Percentiles rank a stretch among this genome's conserved stretches.
phyloP scores from a whole-genome alignment of 2,797 vertebrate species.

The Myripristis murdjan region DNA sequence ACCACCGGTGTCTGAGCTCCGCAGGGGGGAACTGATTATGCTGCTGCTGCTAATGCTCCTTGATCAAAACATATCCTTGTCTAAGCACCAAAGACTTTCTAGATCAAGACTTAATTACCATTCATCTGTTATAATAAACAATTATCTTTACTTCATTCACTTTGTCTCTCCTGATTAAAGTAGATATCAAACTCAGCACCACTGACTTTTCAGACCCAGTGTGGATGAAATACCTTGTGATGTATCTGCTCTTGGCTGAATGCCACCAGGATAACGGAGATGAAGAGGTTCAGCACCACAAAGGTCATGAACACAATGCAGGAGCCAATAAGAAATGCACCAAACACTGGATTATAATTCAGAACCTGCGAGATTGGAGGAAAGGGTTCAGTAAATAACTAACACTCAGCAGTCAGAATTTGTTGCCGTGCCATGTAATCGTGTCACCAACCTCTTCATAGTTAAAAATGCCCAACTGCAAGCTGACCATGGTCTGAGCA shows the following conservation, averaged over 20 bases:
- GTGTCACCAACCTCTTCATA: conserved; percentile 91
- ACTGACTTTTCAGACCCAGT: conserved; percentile 21
- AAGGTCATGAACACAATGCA: conserved; percentile 98
- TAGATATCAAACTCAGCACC: neutral
- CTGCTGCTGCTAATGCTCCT: too few species aligned
- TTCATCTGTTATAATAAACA: too few species aligned
- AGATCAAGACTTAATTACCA: too few species aligned
- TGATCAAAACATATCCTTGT: too few species aligned
- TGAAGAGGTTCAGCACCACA: conserved; percentile 96
- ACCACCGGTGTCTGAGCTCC: too few species aligned
- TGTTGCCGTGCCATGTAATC: neutral
- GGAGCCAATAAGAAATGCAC: conserved; percentile 94
- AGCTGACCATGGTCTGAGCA: conserved; percentile 92
- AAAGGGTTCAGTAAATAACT: neutral
- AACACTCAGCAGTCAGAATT: neutral
- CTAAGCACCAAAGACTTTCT: too few species aligned
- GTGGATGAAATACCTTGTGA: conserved; percentile 85
- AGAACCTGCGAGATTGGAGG: conserved; percentile 86
- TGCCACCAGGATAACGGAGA: conserved; percentile 96
- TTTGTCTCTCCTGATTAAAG: too few species aligned
- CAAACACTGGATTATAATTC: conserved; percentile 92
- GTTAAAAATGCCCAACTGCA: conserved; percentile 97
- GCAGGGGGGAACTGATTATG: too few species aligned
- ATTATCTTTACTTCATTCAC: too few species aligned
- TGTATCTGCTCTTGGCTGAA: conserved; percentile 95